Evolutionary conservation across 2,113 vertebrate species (phyloP).

Genomic region (Nicator chloris): DNA sequence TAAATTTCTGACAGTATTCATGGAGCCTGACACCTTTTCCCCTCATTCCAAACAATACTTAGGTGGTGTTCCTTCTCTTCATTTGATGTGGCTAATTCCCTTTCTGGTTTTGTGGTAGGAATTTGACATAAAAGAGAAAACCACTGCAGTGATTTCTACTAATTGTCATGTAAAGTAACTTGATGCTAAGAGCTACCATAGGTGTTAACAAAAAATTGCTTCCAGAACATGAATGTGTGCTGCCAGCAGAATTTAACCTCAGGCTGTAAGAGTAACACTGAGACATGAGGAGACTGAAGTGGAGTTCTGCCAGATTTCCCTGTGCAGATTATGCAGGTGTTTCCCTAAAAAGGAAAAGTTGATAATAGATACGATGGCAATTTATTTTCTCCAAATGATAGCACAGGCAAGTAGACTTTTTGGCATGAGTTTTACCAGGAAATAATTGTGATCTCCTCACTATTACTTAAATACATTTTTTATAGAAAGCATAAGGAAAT

Average conservation of each 20-base stretch:
- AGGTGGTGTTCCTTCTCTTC: not conserved
- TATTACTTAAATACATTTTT: constrained; percentile 10
- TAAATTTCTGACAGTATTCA: not conserved
- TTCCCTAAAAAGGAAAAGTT: constrained; percentile 19
- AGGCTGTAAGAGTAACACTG: constrained; percentile 1
- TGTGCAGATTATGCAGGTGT: constrained; percentile 23
- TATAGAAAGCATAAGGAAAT: constrained; percentile 11
- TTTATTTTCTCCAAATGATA: constrained; percentile 20
- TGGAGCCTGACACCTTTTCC: not conserved
- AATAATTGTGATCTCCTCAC: not conserved
- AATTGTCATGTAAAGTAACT: constrained; percentile 39
- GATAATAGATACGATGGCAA: not conserved
- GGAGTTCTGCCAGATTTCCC: constrained; percentile 22
- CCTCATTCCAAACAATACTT: not conserved
- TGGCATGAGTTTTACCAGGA: not conserved
- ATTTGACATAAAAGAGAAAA: not conserved
- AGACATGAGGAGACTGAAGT: not conserved
- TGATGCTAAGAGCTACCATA: not conserved
- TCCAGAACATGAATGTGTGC: constrained; percentile 47
- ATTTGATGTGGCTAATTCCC: not conserved
- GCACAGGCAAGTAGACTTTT: not conserved
- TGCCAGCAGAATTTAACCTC: constrained; percentile 57
- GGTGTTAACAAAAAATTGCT: constrained; percentile 62
- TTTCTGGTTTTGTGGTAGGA: not conserved
- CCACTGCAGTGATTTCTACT: not conserved